A percentile compares a stretch with the other conserved stretches of the same genome.
These are phyloP conservation scores for Sphenopsis melanotis DNA, from an alignment of 2,797 vertebrate species.

Conservation along the genomic window DNA sequence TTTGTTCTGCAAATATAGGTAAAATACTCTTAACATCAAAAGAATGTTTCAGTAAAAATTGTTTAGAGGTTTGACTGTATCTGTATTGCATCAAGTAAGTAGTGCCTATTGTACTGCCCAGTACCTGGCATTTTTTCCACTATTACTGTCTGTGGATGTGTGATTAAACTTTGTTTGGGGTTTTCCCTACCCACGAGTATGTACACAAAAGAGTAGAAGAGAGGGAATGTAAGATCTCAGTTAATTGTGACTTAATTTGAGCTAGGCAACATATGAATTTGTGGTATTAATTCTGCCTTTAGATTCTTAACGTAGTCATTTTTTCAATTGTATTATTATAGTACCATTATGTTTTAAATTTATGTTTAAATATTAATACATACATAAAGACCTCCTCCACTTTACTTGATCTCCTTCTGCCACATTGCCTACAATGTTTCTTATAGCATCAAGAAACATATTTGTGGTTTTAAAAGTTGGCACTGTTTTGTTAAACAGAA, in stretches of 20 bases:
- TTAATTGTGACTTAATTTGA: neutral
- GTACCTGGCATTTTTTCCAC: neutral
- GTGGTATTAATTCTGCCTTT: neutral
- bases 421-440: neutral
- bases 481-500: neutral
- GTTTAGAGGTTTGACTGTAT: neutral
- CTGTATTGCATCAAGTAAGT: neutral
- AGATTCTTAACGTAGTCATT: neutral
- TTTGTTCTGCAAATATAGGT: neutral
- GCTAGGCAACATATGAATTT: neutral
- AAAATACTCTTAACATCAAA: neutral
- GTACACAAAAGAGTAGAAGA: neutral
- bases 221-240: neutral
- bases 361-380: neutral
- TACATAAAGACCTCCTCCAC: neutral
- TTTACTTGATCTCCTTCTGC: neutral
- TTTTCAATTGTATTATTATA: neutral
- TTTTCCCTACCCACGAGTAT: neutral
- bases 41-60: neutral
- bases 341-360: neutral
- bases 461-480: neutral
- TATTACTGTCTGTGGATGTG: neutral
- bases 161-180: neutral
- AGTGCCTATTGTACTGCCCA: neutral
- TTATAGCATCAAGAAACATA: neutral